Conservation (phyloP, 2,888 invertebrate genomes). For the Zonitis immaculata region DNA sequence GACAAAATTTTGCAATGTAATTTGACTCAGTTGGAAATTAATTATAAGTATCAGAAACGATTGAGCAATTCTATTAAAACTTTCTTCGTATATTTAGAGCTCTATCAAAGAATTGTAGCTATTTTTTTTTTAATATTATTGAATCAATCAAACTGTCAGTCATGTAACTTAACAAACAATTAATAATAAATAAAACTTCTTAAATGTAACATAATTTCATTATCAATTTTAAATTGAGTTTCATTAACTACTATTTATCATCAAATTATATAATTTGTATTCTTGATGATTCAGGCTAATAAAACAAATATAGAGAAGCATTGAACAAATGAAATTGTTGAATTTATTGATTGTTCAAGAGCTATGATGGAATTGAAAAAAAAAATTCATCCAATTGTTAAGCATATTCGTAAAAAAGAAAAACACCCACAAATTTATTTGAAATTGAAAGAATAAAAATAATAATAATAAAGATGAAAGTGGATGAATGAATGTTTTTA, state of each 20-base stretch:
- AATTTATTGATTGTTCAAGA: no score
- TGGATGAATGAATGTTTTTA: no score
- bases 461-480: neutral
- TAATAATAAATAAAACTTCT: no score
- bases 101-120: conserved; percentile 11
- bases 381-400: no score
- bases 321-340: conserved; percentile 15
- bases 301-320: conserved; percentile 17
- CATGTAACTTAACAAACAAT: neutral
- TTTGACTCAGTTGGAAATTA: conserved; percentile 24
- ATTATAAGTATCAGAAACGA: conserved; percentile 30
- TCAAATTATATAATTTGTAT: no score
- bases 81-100: conserved; percentile 24
- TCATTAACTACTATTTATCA: no score
- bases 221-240: no score
- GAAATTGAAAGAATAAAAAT: neutral
- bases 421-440: no score
- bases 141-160: neutral
- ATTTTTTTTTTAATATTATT: conserved; percentile 9
- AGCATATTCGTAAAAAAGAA: no score
- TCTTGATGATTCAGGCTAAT: no score
- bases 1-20: neutral
- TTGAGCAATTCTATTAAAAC: conserved; percentile 34
- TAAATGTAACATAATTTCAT: no score
- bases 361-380: no score